phyloP scores from a whole-genome alignment of 2,113 vertebrate genomes.

The Protobothrops flavoviridis region DNA sequence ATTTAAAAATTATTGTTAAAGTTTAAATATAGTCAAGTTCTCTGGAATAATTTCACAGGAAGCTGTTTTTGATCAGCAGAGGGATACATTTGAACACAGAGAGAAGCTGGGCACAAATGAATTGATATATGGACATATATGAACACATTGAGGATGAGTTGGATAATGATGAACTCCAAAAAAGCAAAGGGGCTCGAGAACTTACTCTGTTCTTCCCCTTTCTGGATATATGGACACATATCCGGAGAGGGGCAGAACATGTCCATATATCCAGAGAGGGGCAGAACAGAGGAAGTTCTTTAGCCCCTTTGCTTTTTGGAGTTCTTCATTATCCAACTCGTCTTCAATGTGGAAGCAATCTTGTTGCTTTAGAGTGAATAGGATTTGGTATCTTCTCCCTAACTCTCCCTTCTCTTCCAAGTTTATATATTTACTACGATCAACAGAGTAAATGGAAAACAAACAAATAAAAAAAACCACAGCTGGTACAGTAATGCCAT shows the following conservation, averaged over 20 bases:
- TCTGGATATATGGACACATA: neutral
- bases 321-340: neutral
- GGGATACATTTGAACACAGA: neutral
- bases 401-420: neutral
- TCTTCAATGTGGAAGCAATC: neutral
- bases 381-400: neutral
- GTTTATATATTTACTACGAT: neutral
- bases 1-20: neutral
- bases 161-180: neutral
- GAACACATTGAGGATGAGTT: neutral
- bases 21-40: neutral
- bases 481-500: neutral
- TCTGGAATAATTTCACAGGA: neutral
- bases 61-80: neutral
- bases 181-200: neutral
- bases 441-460: neutral
- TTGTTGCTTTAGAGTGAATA: neutral
- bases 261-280: too few relatives aligned
- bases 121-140: neutral
- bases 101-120: neutral
- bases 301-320: neutral
- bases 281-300: neutral
- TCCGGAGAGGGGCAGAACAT: neutral
- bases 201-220: neutral
- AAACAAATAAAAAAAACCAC: neutral